A percentile compares a stretch with the other conserved stretches of the same genome.
These are phyloP conservation scores for Macropis europaea DNA, from an alignment of 2,888 invertebrate genomes.

Conservation along the genomic window DNA sequence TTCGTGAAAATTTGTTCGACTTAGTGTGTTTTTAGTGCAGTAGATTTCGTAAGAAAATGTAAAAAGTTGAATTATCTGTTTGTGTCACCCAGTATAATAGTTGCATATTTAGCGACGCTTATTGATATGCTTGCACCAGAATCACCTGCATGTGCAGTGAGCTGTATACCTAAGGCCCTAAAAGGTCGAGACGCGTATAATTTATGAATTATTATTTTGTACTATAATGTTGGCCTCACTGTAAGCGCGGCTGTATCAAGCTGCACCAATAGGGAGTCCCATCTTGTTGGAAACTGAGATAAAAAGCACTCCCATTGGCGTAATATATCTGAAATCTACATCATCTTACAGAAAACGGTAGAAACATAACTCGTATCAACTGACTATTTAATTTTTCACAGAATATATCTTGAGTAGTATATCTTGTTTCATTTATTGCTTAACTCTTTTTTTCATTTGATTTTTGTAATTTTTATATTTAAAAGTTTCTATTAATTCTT, in stretches of 20 bases:
- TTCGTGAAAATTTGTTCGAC: too few relatives aligned
- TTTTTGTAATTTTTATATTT: too few relatives aligned
- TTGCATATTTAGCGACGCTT: slow-evolving; percentile 17
- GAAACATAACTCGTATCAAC: too few relatives aligned
- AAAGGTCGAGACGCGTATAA: slow-evolving; percentile 72
- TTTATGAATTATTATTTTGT: slow-evolving; percentile 77
- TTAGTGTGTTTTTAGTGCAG: too few relatives aligned
- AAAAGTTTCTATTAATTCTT: too few relatives aligned
- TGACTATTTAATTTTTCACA: neutral
- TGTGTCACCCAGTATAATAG: slow-evolving; percentile 26
- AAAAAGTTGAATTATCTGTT: neutral
- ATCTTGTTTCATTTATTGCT: too few relatives aligned
- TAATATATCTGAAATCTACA: slow-evolving; percentile 35
- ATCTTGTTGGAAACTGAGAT: slow-evolving; percentile 65
- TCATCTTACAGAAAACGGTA: too few relatives aligned
- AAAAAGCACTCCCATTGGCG: slow-evolving; percentile 67
- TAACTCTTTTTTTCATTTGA: too few relatives aligned
- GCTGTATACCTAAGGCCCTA: slow-evolving; percentile 63
- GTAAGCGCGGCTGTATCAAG: slow-evolving; percentile 51
- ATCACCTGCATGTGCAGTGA: slow-evolving; percentile 54
- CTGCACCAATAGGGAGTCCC: slow-evolving; percentile 46
- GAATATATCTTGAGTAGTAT: neutral
- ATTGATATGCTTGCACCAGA: slow-evolving; percentile 41
- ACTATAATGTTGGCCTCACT: slow-evolving; percentile 69
- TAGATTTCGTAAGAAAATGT: too few relatives aligned